Evolutionary conservation across 2,797 vertebrate species (phyloP), one percentile per base, ranked within the genome.

Genomic region (Helicolenus hilgendorfi): DNA sequence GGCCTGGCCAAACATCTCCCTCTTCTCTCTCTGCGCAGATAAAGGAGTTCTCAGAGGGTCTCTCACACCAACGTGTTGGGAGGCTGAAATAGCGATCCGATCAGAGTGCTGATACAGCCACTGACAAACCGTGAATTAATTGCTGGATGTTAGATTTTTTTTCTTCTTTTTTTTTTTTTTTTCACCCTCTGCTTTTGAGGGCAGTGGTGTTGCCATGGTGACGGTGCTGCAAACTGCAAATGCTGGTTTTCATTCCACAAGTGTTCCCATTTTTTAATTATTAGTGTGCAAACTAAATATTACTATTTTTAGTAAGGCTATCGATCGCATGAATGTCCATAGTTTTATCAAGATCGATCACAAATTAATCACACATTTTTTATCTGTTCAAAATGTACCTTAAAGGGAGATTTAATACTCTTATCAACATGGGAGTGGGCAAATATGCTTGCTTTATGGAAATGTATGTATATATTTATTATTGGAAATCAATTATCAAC

Each of bases 151-250:
- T 41, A 27, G 20, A n/a, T 67, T 79, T 79, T 53, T 49, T 49
- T 45, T 33, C 7, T 15, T 18, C 11, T 62, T 65, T 11, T 33
- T 22, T 5, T 33, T 24, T 35, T 59, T n/a, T 71, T 58, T 67
- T 38, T 13, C 1, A 78, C 53, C 35, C 59, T 60, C 31, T 70
- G 76, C 67, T 80, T 77, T 80, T 74, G 5, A 64, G 22, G 59
- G 59, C 53, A 76, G 80, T 36, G 56, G 4, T 85, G 92, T 93
- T 94, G 84, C 91, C 85, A 93, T 92, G 81, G 90, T n/a, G 55
- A 95, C 33, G 4, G 36, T 11, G 58, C 70, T 77, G 59, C 62
- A 65, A 84, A 89, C 36, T 70, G n/a, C 27, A 20, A 31, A 60
- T 59, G 33, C 56, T 49, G 58, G 4, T 72, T 67, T 75, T 38